Conservation (phyloP, 2,888 invertebrate species). For the Omphaloscelis lunosa region DNA sequence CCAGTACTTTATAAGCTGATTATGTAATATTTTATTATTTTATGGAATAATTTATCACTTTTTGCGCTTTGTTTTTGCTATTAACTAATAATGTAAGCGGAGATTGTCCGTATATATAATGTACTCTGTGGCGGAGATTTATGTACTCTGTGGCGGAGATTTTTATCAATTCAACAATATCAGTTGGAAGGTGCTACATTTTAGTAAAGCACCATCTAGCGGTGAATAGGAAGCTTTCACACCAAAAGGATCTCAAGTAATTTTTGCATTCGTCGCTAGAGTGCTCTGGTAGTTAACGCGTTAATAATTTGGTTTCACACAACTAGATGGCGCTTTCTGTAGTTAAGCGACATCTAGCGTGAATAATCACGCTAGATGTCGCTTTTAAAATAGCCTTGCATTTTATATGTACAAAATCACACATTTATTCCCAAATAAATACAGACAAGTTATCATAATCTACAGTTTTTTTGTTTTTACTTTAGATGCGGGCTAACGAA, state of each 20-base stretch:
- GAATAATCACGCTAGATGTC: not conserved
- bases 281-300: not conserved
- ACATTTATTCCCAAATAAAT: not conserved
- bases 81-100: not conserved
- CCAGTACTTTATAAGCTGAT: not conserved
- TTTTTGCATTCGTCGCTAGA: conserved; percentile 7
- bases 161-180: not conserved
- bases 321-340: conserved; percentile 17
- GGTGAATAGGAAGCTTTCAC: not conserved
- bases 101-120: no score
- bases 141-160: no score
- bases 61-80: not conserved
- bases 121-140: no score
- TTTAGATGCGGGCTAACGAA: not conserved
- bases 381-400: not conserved
- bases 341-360: no score
- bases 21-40: not conserved
- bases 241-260: not conserved
- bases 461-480: not conserved
- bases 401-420: no score
- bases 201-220: conserved; percentile 25
- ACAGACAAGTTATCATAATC: not conserved
- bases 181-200: accelerated
- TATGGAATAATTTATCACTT: no score
- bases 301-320: accelerated